Conservation (phyloP, 2,113 vertebrate genomes). For the Bufo bufo region DNA sequence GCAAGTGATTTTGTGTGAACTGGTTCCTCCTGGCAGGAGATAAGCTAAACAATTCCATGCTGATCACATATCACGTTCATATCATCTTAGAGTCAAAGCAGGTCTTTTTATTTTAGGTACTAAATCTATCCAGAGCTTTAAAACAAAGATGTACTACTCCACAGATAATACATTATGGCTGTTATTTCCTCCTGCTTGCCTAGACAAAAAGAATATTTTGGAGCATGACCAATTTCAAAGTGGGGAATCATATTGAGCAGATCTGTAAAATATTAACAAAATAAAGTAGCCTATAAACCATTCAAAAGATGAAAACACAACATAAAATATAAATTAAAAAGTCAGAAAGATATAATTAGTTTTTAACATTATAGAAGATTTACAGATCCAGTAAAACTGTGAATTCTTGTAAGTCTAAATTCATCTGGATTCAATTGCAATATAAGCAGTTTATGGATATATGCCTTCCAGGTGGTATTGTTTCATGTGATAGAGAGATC, state of each 20-base stretch:
- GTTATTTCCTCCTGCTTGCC: neutral
- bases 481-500: constrained; percentile 10
- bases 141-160: constrained; percentile 33
- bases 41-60: neutral
- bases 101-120: neutral
- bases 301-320: constrained; percentile 28
- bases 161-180: constrained; percentile 7
- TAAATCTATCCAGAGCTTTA: constrained; percentile 10
- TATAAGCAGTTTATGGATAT: neutral
- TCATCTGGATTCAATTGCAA: constrained; percentile 37
- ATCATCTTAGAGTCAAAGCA: neutral
- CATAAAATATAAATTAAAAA: neutral
- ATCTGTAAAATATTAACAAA: constrained; percentile 29
- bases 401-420: neutral
- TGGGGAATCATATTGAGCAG: constrained; percentile 23
- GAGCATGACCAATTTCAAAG: constrained; percentile 38
- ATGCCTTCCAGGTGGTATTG: constrained; percentile 10
- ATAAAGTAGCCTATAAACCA: neutral
- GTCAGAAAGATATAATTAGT: constrained; percentile 3
- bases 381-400: neutral
- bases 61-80: constrained; percentile 5
- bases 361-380: constrained; percentile 6
- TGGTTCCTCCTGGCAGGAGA: neutral
- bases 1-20: neutral
- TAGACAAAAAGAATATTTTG: constrained; percentile 8